A percentile compares a stretch with the other conserved stretches of the same genome.
Evolutionary conservation across 1,140 invertebrate species (phyloP).

Genomic region (Musca domestica): DNA sequence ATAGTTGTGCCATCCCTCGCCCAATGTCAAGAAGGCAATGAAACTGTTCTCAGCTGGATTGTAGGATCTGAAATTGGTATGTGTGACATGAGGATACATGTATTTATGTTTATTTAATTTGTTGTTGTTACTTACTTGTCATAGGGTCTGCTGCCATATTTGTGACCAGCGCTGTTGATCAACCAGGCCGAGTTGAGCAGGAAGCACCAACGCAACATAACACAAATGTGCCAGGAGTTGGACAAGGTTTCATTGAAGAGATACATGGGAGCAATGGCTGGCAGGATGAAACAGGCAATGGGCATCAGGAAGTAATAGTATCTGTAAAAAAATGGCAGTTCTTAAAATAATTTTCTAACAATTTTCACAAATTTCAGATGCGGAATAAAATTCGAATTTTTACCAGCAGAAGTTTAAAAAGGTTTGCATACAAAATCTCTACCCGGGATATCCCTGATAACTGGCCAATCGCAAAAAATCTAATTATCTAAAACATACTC

Average conservation of each 20-base stretch:
- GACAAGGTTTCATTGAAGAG: conserved; percentile 71
- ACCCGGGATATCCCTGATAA: no score
- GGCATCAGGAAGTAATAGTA: no score
- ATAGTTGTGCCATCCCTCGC: conserved; percentile 89
- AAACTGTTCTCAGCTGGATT: conserved; percentile 66
- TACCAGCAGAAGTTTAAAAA: no score
- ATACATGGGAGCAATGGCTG: conserved; percentile 70
- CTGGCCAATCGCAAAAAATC: no score
- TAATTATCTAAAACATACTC: no score
- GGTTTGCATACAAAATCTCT: no score
- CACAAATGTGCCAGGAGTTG: conserved; percentile 60
- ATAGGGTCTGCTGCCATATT: conserved; percentile 48
- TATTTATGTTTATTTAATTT: not conserved
- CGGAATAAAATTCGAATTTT: no score
- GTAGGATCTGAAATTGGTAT: conserved; percentile 59
- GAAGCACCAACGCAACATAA: conserved; percentile 63
- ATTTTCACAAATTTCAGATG: no score
- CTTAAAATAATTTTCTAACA: no score
- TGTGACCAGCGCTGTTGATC: conserved; percentile 66
- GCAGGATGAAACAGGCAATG: conserved; percentile 73
- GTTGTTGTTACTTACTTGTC: conserved; percentile 52
- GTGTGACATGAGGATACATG: not conserved
- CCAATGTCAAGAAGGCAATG: conserved; percentile 60
- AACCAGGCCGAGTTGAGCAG: conserved; percentile 86
- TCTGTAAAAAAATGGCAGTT: no score